Percentiles rank a stretch among this genome's conserved stretches.
These are phyloP conservation scores for Drosophila mulleri DNA, from an alignment of 2,888 invertebrate species.

Conservation along the genomic window DNA sequence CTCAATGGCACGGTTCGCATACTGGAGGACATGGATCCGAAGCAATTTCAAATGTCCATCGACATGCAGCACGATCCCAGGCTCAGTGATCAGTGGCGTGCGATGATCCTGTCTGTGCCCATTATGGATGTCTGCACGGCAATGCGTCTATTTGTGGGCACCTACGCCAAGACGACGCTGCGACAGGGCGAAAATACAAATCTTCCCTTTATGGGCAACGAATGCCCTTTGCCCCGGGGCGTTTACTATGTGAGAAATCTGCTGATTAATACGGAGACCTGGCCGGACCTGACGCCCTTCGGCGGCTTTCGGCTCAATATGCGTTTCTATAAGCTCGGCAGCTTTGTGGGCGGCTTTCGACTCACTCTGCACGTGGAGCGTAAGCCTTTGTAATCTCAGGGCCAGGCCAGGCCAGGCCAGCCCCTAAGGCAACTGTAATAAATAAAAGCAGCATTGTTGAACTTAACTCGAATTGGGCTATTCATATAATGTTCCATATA, in stretches of 20 bases:
- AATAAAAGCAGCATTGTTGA: conserved; percentile 3
- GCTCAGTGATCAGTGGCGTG: conserved; percentile 13
- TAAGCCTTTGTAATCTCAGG: neutral
- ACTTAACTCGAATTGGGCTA: conserved; percentile 13
- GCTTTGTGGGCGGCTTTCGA: conserved; percentile 14
- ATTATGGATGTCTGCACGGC: conserved; percentile 25
- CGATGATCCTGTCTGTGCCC: conserved; percentile 15
- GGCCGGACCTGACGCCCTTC: conserved; percentile 21
- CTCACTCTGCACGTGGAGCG: conserved; percentile 17
- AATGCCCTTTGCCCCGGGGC: conserved; percentile 31
- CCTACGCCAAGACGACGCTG: conserved; percentile 29
- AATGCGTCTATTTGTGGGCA: conserved; percentile 13
- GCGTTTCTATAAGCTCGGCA: conserved; percentile 18
- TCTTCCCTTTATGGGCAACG: conserved; percentile 32
- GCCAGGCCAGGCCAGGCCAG: neutral
- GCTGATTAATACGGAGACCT: conserved; percentile 30
- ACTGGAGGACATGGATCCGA: conserved; percentile 19
- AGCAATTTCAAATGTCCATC: conserved; percentile 27
- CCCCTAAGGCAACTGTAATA: neutral
- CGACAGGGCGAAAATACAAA: conserved; percentile 18
- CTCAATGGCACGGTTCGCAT: conserved; percentile 35
- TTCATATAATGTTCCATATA: conserved; percentile 7
- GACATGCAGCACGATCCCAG: conserved; percentile 30
- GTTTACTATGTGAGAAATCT: conserved; percentile 18
- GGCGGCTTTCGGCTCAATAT: conserved; percentile 19